Evolutionary conservation across 2,888 invertebrate species (phyloP), one percentile per base, ranked within the genome.

Genomic region (Ennomos erosarius): DNA sequence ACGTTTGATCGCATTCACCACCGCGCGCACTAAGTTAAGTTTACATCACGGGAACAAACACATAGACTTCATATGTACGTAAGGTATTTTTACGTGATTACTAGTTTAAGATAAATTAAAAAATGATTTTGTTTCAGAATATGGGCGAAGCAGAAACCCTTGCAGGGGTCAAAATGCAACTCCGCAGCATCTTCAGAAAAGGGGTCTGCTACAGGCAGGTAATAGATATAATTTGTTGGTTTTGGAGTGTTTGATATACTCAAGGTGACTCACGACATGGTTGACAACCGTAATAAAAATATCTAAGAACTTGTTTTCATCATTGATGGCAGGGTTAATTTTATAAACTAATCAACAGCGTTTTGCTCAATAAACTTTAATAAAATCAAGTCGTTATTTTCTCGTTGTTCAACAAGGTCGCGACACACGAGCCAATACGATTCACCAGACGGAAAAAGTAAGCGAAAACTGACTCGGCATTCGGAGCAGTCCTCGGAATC

Each of bases 401-500:
- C 26, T 26, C 26, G 5, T 26, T 68, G 13, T 44, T 66, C 12
- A 36, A 36, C 5, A 38, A 90, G 90, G 76, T 78, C 83, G 35
- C 75, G 84, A 50, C 70, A 75, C 45, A 73, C 74, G 38, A 74
- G 72, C 33, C 79, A 78, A 55, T 63, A 63, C 36, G 87, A 85
- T 12, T 65, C 74, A 2, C 43, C 71, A 8, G 86, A 85, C 35
- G 26, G 16, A n/a, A 60, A 71, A 64, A 61, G 70, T 9, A 84
- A 78, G 61, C 80, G 81, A 55, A 82, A 77, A 58, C 55, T 69
- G 1, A 62, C 73, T 1, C 78, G 75, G 55, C 76, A 73, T 9
- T 73, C 77, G 0, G 85, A 84, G 8, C 79, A 69, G n/a, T 88
- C 93, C 0, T 90, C 91, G 9, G 93, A 93, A 33, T 88, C 92